Evolutionary conservation across 1,140 invertebrate species (phyloP), one percentile per base, ranked within the genome.

Genomic region (Brachystomella parvula): DNA sequence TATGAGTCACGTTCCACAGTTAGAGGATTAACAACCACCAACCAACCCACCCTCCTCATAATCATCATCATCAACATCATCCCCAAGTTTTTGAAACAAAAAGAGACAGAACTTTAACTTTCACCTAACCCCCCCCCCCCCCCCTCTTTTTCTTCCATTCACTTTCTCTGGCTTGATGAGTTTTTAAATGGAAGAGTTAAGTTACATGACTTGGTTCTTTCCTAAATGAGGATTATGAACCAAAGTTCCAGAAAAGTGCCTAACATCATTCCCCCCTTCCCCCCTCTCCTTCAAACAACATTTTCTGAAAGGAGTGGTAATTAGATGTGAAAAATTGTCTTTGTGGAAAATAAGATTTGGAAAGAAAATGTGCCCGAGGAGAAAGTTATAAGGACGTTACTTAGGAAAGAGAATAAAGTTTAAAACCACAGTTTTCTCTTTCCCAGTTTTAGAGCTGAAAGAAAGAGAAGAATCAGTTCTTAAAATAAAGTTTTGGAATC

Each of bases 251-350:
- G n/a, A 44, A 12, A 12, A 44, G 9, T n/a, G 39, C n/a, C 9
- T 12, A 44, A 44, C n/a, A 12, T 44, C 9, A 44, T 12, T 44
- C 39, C 39, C 9, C n/a, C n/a, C 9, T 44, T n/a, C 9, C 39
- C 9, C 39, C 39, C 39, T 44, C 9, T n/a, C n/a, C 39, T 44
- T 44, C n/a, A 44, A 12, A 6, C n/a, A n/a, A n/a, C n/a, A n/a
- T n/a, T 26, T 53, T 24, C 24, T 53, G 12, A 3, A 53, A 19
- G 49, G 24, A 53, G 24, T 26, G 49, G 49, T 26, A 53, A 53
- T 53, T 53, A 53, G 12, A 53, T 26, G 49, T 53, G 24, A 53
- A 53, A 26, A 53, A 53, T 53, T 53, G 24, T 53, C 49, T 53
- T 12, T 53, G n/a, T n/a, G n/a, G n/a, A n/a, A n/a, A n/a, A n/a